Base-by-base conservation (phyloP, 2,797 vertebrate genomes). In the Myotis daubentonii region DNA sequence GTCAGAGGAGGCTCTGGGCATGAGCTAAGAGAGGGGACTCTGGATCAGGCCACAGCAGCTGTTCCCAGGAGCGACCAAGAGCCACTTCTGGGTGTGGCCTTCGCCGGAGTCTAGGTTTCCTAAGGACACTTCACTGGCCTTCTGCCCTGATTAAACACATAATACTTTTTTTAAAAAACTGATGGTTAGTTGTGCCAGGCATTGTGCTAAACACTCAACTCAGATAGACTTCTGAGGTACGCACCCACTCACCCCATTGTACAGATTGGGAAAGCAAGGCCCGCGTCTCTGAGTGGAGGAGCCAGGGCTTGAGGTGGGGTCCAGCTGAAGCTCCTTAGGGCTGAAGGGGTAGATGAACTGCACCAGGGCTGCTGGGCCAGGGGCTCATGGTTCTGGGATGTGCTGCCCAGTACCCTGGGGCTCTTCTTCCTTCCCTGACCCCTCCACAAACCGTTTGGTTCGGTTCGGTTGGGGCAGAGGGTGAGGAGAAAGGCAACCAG, bases 71-170 rank as follows among this genome's bases (percentile, higher is more conserved):
- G 36, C 1, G 2, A 20, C 49, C 1, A 1, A 82, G 23, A 51
- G 23, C 30, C 70, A 20, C 49, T 68, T 36, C 30, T 10, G 47
- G 66, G 70, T 11, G 28, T 51, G 68, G 78, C 55, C 62, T 92
- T 6, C 36, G 33, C 13, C 3, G 11, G 44, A 91, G 47, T 44
- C 53, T 84, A 66, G 55, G 41, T 87, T 93, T 89, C 70, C 47
- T 83, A 7, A 88, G 71, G 66, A 44, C 33, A 62, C 10, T 25
- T 78, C 6, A n/a, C 71, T 75, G 51, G 33, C 65, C 51, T 88
- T 96, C 92, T 36, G 12, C 47, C 30, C 72, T 91, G 62, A 71
- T 70, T 79, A 79, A 83, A 62, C 41, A 41, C 80, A 51, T 62
- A 33, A 17, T 71, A 51, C 28, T 70, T 62, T 85, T 82, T 71